Percentiles rank a stretch among this genome's conserved stretches.
Evolutionary conservation across 1,140 invertebrate genomes (phyloP).

Genomic region (Tetragonula clypearis): DNA sequence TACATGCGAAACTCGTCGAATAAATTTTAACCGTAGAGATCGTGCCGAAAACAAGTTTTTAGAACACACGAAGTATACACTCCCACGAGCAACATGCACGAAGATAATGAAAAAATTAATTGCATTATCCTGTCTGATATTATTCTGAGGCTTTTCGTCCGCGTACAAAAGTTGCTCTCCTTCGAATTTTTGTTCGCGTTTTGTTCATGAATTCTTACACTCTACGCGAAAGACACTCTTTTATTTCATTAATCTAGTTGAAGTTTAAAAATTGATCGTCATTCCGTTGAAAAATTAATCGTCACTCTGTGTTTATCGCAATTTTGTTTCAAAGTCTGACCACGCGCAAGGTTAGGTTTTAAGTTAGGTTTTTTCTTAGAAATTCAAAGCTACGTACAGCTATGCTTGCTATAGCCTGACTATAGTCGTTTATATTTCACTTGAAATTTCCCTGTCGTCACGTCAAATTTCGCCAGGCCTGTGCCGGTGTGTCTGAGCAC

Average conservation of each 20-base stretch:
- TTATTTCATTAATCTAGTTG: background rate
- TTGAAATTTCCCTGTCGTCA: background rate
- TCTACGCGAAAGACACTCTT: too few relatives aligned
- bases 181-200: too few relatives aligned
- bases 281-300: background rate
- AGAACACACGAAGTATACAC: background rate
- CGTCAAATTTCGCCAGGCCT: background rate
- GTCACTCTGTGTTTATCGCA: background rate
- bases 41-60: background rate
- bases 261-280: too few relatives aligned
- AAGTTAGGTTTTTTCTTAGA: background rate
- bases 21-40: background rate
- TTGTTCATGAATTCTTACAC: too few relatives aligned
- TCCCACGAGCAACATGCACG: too few relatives aligned
- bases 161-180: too few relatives aligned
- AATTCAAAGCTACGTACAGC: background rate
- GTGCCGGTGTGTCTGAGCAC: background rate
- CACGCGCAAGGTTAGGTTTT: background rate
- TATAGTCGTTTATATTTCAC: background rate
- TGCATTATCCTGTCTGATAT: background rate
- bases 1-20: background rate
- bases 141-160: background rate
- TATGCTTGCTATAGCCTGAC: background rate
- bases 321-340: background rate
- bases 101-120: background rate